Evolutionary conservation across 64 coral and sea anemone genomes (phyloP).

Genomic region (Montipora foliosa): DNA sequence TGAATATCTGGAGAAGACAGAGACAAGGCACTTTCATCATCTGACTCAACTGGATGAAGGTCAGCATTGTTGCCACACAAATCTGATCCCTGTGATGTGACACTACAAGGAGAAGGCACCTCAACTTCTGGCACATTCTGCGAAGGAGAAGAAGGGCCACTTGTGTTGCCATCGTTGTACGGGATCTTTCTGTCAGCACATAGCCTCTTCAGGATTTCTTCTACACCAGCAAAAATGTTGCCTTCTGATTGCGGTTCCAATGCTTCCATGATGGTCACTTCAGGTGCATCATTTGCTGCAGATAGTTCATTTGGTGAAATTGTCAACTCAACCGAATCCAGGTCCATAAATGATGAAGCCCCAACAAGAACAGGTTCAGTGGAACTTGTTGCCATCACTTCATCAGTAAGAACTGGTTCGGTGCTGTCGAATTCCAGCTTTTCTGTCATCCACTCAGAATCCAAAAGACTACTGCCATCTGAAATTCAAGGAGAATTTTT

Average conservation of each 20-base stretch:
- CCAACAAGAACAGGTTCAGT: background rate
- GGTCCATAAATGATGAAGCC: background rate
- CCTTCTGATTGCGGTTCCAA: conserved; percentile 15
- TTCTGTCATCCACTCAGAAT: conserved; percentile 92
- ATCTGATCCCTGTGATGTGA: conserved; percentile 63
- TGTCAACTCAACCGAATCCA: conserved; percentile 52
- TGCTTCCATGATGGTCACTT: background rate
- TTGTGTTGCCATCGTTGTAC: background rate
- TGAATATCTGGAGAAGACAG: background rate
- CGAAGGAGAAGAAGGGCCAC: conserved; percentile 30
- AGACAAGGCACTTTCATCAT: conserved; percentile 7
- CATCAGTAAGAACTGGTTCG: conserved; percentile 30
- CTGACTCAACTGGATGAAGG: background rate
- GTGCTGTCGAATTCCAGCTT: conserved; percentile 77
- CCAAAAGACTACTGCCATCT: conserved; percentile 74
- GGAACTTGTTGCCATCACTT: background rate
- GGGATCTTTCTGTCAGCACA: conserved; percentile 18
- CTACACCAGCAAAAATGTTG: conserved; percentile 44
- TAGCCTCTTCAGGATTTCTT: conserved; percentile 45
- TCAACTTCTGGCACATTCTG: conserved; percentile 81
- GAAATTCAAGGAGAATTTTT: background rate
- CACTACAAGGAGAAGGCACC: conserved; percentile 29
- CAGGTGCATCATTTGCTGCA: background rate
- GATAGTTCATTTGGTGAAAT: background rate
- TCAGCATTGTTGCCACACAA: conserved; percentile 9